A percentile compares a stretch with the other conserved stretches of the same genome.
These are phyloP conservation scores for Sepioteuthis lessoniana DNA, from an alignment of 2,888 invertebrate species.

Conservation along the genomic window DNA sequence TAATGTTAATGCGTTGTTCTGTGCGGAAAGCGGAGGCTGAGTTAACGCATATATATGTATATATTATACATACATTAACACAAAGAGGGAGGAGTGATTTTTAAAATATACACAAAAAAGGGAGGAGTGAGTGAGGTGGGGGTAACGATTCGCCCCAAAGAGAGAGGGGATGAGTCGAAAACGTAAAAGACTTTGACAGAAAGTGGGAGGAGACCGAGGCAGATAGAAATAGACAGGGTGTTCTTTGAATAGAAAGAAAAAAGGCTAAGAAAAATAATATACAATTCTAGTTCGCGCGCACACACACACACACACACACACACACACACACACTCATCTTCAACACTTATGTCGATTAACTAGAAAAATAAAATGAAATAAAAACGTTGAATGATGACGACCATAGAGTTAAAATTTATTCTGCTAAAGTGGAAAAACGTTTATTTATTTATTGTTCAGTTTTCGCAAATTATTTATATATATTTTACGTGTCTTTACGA, in stretches of 20 bases:
- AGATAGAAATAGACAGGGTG: background rate
- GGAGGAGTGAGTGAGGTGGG: constrained; percentile 11
- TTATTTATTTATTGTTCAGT: no score
- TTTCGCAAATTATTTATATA: no score
- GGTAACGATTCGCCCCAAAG: background rate
- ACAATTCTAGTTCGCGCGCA: background rate
- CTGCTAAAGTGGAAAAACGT: no score
- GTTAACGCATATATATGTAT: background rate
- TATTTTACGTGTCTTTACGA: no score
- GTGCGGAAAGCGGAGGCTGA: constrained; percentile 16
- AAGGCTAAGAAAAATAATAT: background rate
- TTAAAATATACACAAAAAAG: constrained; percentile 8
- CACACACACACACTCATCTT: background rate
- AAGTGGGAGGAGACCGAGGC: background rate
- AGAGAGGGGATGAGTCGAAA: background rate
- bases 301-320: background rate
- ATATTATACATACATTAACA: background rate
- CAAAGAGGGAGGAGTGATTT: constrained; percentile 24
- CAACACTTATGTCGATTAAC: background rate
- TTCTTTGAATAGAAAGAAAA: background rate
- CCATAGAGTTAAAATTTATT: no score
- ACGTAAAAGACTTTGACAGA: background rate
- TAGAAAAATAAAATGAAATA: no score
- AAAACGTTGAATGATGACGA: no score
- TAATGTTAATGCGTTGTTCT: constrained; percentile 33